These are phyloP conservation scores for Eupristina koningsbergeri DNA, from an alignment of 1,140 invertebrate genomes.

Conservation along the genomic window DNA sequence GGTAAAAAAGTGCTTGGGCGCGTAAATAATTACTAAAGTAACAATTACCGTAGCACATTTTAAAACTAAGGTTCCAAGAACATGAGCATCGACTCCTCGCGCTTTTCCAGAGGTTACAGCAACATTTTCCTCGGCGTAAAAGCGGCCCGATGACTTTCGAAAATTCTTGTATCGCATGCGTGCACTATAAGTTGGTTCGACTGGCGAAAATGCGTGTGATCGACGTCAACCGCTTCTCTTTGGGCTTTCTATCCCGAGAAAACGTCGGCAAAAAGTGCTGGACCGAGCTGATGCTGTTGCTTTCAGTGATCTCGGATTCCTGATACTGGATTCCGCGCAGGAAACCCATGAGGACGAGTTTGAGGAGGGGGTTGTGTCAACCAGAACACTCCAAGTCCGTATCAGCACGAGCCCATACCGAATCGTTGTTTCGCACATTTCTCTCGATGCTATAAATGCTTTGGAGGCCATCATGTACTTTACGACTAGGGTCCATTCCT, in stretches of 20 bases:
- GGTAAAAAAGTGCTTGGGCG: too few species aligned
- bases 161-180: slow-evolving; percentile 7
- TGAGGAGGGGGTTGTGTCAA: too few species aligned
- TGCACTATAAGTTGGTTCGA: background rate
- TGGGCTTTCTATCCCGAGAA: background rate
- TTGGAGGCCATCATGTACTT: too few species aligned
- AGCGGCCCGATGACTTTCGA: slow-evolving; percentile 10
- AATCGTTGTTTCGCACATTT: background rate
- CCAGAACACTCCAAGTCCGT: background rate
- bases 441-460: background rate
- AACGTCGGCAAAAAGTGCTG: background rate
- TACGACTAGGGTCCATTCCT: too few species aligned
- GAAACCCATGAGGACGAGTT: background rate
- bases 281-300: background rate
- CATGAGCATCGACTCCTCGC: too few species aligned
- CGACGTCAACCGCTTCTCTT: background rate
- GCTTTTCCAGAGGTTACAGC: background rate
- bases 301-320: background rate
- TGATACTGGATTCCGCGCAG: background rate
- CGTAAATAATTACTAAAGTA: background rate
- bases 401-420: background rate
- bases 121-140: background rate
- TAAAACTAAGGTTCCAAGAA: background rate
- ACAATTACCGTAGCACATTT: background rate
- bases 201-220: background rate